Conservation (phyloP, 53 echinoderm and acorn worm species). For the Holothuria scabra region DNA sequence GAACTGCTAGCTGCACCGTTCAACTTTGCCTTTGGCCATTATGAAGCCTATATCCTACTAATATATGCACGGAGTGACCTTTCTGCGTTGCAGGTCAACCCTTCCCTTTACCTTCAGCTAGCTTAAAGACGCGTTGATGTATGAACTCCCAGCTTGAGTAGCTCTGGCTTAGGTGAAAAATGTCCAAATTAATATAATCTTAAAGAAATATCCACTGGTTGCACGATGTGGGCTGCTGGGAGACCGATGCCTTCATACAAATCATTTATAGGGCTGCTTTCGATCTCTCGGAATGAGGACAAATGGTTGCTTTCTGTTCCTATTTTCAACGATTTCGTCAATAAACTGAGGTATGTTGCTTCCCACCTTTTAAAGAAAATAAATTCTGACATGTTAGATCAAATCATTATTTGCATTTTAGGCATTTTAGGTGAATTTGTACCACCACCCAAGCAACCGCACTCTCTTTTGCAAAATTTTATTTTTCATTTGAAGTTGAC, state of each 20-base stretch:
- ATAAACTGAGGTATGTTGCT: no score
- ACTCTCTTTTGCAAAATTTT: no score
- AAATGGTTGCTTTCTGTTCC: slow-evolving; percentile 8
- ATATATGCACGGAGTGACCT: no score
- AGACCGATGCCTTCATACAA: background rate
- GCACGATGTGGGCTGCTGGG: background rate
- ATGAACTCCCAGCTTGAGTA: slow-evolving; percentile 7
- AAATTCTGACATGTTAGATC: no score
- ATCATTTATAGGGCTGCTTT: background rate
- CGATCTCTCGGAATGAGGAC: background rate
- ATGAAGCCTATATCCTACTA: no score
- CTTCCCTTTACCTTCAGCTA: background rate
- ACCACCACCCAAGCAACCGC: no score
- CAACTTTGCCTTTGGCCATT: no score
- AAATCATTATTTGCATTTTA: no score
- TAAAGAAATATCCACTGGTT: slow-evolving; percentile 1
- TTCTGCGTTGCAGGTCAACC: background rate
- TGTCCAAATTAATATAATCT: slow-evolving; percentile 1
- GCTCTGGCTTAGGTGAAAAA: slow-evolving; percentile 7
- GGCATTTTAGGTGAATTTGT: no score
- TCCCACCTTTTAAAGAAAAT: no score
- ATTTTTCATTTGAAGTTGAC: no score
- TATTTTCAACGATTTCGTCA: background rate
- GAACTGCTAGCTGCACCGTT: no score
- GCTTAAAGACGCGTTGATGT: background rate